These are phyloP conservation scores for Maconellicoccus hirsutus DNA, from an alignment of 1,140 invertebrate genomes.

Conservation along the genomic window DNA sequence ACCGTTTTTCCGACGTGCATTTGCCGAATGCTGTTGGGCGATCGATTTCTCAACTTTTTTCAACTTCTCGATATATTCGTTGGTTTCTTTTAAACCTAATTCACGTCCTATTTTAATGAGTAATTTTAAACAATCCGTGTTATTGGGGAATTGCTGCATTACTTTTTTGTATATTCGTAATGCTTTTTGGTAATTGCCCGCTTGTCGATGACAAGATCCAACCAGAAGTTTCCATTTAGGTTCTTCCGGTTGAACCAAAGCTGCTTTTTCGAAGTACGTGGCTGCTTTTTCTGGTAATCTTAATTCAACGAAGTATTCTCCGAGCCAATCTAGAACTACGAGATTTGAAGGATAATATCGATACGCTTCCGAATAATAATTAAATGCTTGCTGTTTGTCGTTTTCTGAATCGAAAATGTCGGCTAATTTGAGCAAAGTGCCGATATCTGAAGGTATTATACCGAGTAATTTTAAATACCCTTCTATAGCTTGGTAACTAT, in stretches of 20 bases:
- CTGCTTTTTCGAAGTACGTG: constrained; percentile 74
- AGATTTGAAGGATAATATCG: constrained; percentile 82
- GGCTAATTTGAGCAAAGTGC: constrained; percentile 67
- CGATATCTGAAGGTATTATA: constrained; percentile 71
- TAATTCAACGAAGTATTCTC: constrained; percentile 80
- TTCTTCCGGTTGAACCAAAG: constrained; percentile 73
- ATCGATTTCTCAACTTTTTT: constrained; percentile 66
- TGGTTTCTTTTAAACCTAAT: constrained; percentile 66
- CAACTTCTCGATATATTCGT: constrained; percentile 64
- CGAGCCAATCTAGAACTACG: constrained; percentile 81
- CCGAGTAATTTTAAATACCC: constrained; percentile 76
- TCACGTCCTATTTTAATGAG: constrained; percentile 70
- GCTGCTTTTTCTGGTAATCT: constrained; percentile 81
- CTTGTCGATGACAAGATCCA: constrained; percentile 68
- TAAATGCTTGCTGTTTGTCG: constrained; percentile 84
- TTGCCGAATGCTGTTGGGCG: constrained; percentile 17
- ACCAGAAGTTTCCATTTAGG: constrained; percentile 75
- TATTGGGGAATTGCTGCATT: constrained; percentile 67
- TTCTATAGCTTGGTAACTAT: constrained; percentile 64
- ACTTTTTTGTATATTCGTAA: constrained; percentile 68
- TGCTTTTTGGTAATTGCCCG: constrained; percentile 73
- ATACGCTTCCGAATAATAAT: constrained; percentile 82
- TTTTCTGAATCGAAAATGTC: constrained; percentile 72
- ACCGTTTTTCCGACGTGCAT: constrained; percentile 11
- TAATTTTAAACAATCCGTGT: constrained; percentile 74